Conservation (phyloP, 1,140 invertebrate species). For the Zeugodacus cucurbitae region DNA sequence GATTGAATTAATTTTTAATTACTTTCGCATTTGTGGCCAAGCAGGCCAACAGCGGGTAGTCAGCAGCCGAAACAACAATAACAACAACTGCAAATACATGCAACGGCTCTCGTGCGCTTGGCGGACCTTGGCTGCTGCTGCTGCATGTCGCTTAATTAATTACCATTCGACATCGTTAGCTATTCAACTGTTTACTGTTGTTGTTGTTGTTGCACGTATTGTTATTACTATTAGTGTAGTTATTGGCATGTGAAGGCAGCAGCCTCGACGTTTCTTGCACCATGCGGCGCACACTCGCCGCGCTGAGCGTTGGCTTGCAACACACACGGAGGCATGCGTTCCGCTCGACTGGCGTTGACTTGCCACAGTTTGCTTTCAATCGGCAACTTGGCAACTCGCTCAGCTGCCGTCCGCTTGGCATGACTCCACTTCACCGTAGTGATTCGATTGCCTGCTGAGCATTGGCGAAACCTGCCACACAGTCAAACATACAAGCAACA, state of each 20-base stretch:
- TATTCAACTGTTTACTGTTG: not conserved
- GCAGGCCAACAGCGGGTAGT: not conserved
- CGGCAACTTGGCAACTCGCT: constrained; percentile 6
- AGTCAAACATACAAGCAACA: too few species aligned
- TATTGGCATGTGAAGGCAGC: not conserved
- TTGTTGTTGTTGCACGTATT: not conserved
- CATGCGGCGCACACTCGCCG: not conserved
- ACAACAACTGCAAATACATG: not conserved
- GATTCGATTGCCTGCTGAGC: constrained; percentile 21
- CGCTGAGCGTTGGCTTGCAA: not conserved
- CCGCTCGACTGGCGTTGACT: constrained; percentile 15
- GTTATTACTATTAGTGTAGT: not conserved
- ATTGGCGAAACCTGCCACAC: not conserved
- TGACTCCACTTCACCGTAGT: not conserved
- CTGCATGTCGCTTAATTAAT: constrained; percentile 42
- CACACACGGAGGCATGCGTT: not conserved
- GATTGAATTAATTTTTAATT: constrained; percentile 43
- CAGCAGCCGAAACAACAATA: not conserved
- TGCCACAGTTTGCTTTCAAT: constrained; percentile 20
- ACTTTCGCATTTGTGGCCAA: constrained; percentile 40
- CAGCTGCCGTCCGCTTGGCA: not conserved
- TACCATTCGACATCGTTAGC: constrained; percentile 34
- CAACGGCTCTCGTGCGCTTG: not conserved
- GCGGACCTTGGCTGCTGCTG: not conserved
- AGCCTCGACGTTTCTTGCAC: not conserved